These are phyloP conservation scores for Pyrgilauda ruficollis DNA, from an alignment of 2,113 vertebrate genomes.

Conservation along the genomic window DNA sequence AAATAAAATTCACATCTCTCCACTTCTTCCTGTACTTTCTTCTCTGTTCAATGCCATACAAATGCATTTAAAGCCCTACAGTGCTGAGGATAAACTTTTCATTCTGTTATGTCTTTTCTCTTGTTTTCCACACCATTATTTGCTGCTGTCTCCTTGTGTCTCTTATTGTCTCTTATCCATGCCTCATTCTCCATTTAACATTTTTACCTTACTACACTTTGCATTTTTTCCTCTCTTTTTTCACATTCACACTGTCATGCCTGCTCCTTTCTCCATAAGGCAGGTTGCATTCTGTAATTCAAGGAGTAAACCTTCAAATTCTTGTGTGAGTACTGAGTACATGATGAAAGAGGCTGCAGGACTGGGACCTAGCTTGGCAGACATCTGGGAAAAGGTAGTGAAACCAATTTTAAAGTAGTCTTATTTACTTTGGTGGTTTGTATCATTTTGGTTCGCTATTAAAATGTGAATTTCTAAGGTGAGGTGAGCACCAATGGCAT, in stretches of 20 bases:
- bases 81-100: not conserved
- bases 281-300: not conserved
- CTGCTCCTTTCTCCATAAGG: not conserved
- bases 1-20: not conserved
- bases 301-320: not conserved
- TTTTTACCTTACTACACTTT: not conserved
- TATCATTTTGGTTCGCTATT: not conserved
- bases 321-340: not conserved
- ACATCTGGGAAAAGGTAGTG: not conserved
- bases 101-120: not conserved
- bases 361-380: not conserved
- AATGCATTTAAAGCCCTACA: not conserved
- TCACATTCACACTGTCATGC: not conserved
- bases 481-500: not conserved
- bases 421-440: constrained; percentile 33
- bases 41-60: not conserved
- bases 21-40: not conserved
- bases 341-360: not conserved
- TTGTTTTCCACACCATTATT: not conserved
- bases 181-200: not conserved
- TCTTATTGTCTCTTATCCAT: not conserved
- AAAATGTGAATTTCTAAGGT: constrained; percentile 16
- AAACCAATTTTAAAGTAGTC: not conserved
- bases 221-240: not conserved
- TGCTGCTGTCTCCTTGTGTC: not conserved